These are phyloP conservation scores for Polydrusus pterygomalis DNA, from an alignment of 2,888 invertebrate genomes.

Conservation along the genomic window DNA sequence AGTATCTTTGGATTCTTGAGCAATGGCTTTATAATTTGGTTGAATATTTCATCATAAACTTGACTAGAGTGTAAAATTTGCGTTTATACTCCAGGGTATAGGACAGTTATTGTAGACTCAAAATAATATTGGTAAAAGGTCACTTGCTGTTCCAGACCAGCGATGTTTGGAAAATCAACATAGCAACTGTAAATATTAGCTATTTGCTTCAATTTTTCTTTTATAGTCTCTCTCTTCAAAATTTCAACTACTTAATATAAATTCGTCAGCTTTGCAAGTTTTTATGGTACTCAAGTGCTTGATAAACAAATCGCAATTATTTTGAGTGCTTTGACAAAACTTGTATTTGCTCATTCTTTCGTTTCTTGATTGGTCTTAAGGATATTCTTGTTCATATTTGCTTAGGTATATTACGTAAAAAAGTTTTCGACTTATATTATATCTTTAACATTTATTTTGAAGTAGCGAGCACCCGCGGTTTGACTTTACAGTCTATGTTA, in stretches of 20 bases:
- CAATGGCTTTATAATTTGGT: no score
- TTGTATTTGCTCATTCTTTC: neutral
- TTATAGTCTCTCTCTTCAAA: neutral
- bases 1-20: no score
- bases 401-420: neutral
- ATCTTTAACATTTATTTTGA: no score
- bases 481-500: no score
- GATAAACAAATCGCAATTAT: conserved; percentile 2
- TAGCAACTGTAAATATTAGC: neutral
- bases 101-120: no score
- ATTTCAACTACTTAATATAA: neutral
- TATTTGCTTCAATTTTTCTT: neutral
- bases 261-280: neutral
- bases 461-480: no score
- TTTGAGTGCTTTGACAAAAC: neutral
- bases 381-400: neutral
- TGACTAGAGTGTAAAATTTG: no score
- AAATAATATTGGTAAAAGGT: no score
- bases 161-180: no score
- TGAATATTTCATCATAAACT: no score
- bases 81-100: no score
- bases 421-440: neutral
- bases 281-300: neutral
- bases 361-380: neutral
- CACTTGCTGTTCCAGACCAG: no score